A percentile compares a stretch with the other conserved stretches of the same genome.
These are phyloP conservation scores for Clamator glandarius DNA, from an alignment of 2,797 vertebrate genomes.

Conservation along the genomic window DNA sequence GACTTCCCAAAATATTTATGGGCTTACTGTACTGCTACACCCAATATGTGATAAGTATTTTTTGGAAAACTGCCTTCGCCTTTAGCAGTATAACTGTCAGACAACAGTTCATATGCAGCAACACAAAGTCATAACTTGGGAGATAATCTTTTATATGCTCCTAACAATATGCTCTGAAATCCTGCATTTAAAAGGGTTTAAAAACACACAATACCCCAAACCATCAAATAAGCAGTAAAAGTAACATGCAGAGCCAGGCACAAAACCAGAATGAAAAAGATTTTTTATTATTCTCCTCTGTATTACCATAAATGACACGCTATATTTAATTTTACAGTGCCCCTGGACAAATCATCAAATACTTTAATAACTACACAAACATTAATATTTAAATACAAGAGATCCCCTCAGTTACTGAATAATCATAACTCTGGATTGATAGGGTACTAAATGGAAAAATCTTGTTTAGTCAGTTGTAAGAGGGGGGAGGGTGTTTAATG, in stretches of 20 bases:
- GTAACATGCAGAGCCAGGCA: conserved; percentile 40
- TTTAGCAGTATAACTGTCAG: conserved; percentile 41
- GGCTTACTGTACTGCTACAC: not conserved
- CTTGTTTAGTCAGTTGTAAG: conserved; percentile 75
- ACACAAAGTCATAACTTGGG: conserved; percentile 38
- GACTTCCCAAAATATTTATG: conserved; percentile 46
- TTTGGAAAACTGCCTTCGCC: conserved; percentile 51
- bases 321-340: conserved; percentile 76
- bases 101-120: conserved; percentile 42
- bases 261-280: conserved; percentile 63
- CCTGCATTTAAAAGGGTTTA: conserved; percentile 42
- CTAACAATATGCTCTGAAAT: conserved; percentile 53
- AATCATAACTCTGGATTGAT: conserved; percentile 72
- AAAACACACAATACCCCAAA: conserved; percentile 39
- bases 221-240: conserved; percentile 57
- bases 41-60: not conserved
- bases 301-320: conserved; percentile 70
- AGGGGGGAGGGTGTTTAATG: conserved; percentile 66
- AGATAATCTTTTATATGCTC: conserved; percentile 52
- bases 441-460: conserved; percentile 73
- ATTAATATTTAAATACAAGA: conserved; percentile 79
- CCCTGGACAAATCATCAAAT: conserved; percentile 74
- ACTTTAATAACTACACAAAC: conserved; percentile 78
- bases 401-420: conserved; percentile 66
- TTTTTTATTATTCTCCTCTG: conserved; percentile 63